phyloP scores from a whole-genome alignment of 2,797 vertebrate species.

The Labroides dimidiatus region DNA sequence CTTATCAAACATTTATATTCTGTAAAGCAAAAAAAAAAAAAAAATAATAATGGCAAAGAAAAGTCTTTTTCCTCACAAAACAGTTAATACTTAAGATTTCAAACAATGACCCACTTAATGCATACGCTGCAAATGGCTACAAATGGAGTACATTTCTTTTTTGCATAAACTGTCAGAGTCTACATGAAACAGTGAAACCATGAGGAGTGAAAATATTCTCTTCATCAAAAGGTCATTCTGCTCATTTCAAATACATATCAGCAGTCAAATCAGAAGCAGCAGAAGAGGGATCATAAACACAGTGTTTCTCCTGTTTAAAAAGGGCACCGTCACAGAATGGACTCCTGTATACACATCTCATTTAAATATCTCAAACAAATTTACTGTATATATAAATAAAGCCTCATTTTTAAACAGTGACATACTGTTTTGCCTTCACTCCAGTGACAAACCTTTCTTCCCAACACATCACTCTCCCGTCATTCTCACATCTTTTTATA shows the following conservation, averaged over 20 bases:
- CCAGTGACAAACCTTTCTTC: conserved; percentile 40
- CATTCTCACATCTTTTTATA: conserved; percentile 63
- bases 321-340: conserved; percentile 22
- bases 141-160: conserved; percentile 34
- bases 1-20: conserved; percentile 42
- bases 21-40: conserved; percentile 52
- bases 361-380: conserved; percentile 74
- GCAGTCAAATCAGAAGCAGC: conserved; percentile 57
- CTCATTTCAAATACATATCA: conserved; percentile 55
- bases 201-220: conserved; percentile 54
- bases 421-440: conserved; percentile 44
- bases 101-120: conserved; percentile 49
- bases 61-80: conserved; percentile 44
- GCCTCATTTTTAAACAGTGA: conserved; percentile 47
- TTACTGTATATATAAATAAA: conserved; percentile 62
- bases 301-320: conserved; percentile 9
- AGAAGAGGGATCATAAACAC: conserved; percentile 22
- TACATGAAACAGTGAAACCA: conserved; percentile 47
- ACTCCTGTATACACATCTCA: conserved; percentile 34
- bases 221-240: conserved; percentile 53
- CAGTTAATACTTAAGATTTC: conserved; percentile 44
- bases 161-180: conserved; percentile 47
- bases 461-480: conserved; percentile 65
- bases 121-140: conserved; percentile 50
- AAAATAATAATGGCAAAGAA: conserved; percentile 25